These are phyloP conservation scores for Synaphobranchus kaupii DNA, from an alignment of 2,797 vertebrate species.

Conservation along the genomic window DNA sequence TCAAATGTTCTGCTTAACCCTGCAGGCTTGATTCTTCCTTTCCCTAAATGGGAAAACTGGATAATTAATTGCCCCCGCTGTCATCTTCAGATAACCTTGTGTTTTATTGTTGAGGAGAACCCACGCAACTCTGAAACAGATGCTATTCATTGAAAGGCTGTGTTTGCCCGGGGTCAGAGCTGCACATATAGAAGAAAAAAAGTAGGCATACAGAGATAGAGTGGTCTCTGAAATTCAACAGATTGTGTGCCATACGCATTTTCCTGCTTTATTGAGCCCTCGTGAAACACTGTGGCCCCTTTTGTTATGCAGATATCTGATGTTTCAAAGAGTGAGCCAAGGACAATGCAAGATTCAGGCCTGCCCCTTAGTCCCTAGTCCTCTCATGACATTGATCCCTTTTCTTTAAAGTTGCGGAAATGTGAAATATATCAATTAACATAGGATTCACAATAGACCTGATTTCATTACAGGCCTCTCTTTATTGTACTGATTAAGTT, in stretches of 20 bases:
- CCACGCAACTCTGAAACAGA: background rate
- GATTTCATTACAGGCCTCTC: background rate
- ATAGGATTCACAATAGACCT: background rate
- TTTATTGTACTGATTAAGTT: background rate
- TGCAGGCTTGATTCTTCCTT: background rate
- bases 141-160: slow-evolving; percentile 14
- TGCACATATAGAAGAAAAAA: background rate
- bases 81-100: slow-evolving; percentile 7
- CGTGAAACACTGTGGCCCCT: background rate
- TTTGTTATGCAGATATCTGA: slow-evolving; percentile 18
- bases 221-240: slow-evolving; percentile 1
- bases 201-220: slow-evolving; percentile 9
- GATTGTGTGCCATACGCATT: slow-evolving; percentile 8
- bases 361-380: background rate
- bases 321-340: background rate
- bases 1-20: slow-evolving; percentile 5
- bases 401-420: background rate
- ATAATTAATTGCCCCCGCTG: background rate
- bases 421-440: background rate
- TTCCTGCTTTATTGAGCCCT: background rate
- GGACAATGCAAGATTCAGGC: background rate
- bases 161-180: slow-evolving; percentile 19
- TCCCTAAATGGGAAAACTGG: slow-evolving; percentile 1
- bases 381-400: background rate
- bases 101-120: background rate